Evolutionary conservation across 2,888 invertebrate species (phyloP).

Genomic region (Limnephilus auricula): DNA sequence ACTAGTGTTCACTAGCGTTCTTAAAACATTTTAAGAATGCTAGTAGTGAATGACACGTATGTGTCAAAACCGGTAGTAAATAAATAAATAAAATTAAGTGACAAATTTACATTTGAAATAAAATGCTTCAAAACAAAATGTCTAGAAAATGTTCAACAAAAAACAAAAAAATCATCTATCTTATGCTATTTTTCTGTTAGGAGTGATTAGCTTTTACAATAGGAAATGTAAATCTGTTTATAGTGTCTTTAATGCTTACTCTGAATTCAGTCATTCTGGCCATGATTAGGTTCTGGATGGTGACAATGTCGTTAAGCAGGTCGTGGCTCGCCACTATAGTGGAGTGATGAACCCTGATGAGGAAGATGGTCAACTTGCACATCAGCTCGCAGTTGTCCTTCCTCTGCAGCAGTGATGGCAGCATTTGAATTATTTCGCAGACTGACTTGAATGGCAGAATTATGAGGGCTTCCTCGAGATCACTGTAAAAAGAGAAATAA

Average conservation of each 20-base stretch:
- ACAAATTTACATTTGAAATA: too few species aligned
- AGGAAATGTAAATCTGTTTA: too few species aligned
- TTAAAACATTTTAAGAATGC: too few species aligned
- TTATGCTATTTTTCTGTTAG: too few species aligned
- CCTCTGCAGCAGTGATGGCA: conserved; percentile 83
- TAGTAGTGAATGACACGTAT: too few species aligned
- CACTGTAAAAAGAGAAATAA: conserved; percentile 78
- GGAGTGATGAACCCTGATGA: conserved; percentile 86
- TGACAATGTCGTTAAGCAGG: conserved; percentile 82
- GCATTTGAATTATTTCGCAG: conserved; percentile 84
- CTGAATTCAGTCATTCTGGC: conserved; percentile 79
- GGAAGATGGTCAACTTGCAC: conserved; percentile 86
- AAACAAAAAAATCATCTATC: too few species aligned
- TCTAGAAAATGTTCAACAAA: too few species aligned
- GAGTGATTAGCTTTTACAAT: too few species aligned
- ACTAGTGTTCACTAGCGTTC: too few species aligned
- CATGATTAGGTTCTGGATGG: conserved; percentile 79
- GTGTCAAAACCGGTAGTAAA: too few species aligned
- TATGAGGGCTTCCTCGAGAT: conserved; percentile 92
- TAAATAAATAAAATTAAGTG: too few species aligned
- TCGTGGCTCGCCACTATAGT: conserved; percentile 86
- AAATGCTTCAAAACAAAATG: too few species aligned
- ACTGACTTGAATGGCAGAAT: conserved; percentile 91
- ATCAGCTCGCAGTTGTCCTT: conserved; percentile 87
- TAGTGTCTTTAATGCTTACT: conserved; percentile 75